phyloP scores from a whole-genome alignment of 2,113 vertebrate species.

The Datnioides undecimradiatus region DNA sequence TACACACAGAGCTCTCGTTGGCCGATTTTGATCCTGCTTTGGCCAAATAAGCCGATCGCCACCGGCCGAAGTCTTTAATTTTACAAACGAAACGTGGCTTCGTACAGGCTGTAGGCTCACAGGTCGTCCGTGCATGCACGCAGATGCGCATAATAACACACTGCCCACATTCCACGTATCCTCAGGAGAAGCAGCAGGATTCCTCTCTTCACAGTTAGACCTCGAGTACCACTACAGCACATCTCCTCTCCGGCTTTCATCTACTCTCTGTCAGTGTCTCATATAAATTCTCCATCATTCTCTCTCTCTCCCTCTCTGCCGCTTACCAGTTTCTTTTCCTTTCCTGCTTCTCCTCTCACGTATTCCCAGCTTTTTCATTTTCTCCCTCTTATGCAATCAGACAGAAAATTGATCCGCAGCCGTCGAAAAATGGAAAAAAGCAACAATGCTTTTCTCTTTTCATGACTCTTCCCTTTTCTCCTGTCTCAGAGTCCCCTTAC shows the following conservation, averaged over 20 bases:
- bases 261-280: conserved; percentile 20
- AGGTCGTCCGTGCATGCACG: conserved; percentile 18
- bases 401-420: not conserved
- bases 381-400: not conserved
- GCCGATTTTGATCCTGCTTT: not conserved
- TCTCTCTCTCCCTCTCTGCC: conserved; percentile 22
- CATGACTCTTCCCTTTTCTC: not conserved
- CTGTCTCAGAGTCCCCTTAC: not conserved
- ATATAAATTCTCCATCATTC: conserved; percentile 29
- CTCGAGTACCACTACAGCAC: conserved; percentile 33
- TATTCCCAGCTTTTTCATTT: conserved; percentile 10
- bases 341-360: conserved; percentile 10
- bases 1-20: conserved; percentile 19
- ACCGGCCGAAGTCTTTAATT: too few relatives aligned
- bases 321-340: not conserved
- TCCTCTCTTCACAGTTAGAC: conserved; percentile 29
- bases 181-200: conserved; percentile 10
- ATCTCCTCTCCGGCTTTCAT: conserved; percentile 25
- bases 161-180: conserved; percentile 9
- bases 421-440: conserved; percentile 23
- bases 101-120: too few relatives aligned
- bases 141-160: conserved; percentile 12
- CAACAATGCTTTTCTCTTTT: not conserved
- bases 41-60: conserved; percentile 41
- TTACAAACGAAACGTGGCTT: too few relatives aligned